Base-by-base conservation (phyloP, 2,797 vertebrate species). In the Fistularia commersonii region DNA sequence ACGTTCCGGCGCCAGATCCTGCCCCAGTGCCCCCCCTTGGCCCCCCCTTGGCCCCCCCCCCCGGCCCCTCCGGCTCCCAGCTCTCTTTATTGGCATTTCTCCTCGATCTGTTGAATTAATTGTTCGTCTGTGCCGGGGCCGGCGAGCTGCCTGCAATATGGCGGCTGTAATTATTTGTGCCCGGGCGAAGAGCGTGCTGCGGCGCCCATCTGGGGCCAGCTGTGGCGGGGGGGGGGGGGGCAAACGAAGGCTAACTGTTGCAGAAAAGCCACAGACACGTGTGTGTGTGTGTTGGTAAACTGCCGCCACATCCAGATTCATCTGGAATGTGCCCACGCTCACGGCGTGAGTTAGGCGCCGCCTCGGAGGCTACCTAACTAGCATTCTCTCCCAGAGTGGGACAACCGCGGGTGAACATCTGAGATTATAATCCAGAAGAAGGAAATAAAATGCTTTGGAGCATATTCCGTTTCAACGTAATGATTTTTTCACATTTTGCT, bases 41-140 rank as follows among this genome's bases (percentile, higher is more conserved):
- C 42, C 15, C 38, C 40, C 43, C 37, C 52, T 14, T 48, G 67
- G 57, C 60, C 62, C 44, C 46, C 45, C 53, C 65, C 57, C 64
- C 61, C 69, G 62, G 69, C 61, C 76, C 57, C 58, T 59, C 84
- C 73, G 62, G 31, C 80, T 88, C 68, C 70, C 46, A 68, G 77
- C 80, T 80, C 80, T 64, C 72, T 87, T 79, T 85, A 84, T 79
- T 85, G 85, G 77, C 79, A 74, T 86, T 82, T 75, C 81, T 85
- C 75, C 79, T 77, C 82, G 81, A 81, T 83, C 86, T 88, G 84
- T 79, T 81, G 75, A 78, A 88, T 88, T 85, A 87, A 87, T 88
- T 81, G 86, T 86, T 85, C 77, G 85, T 85, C 72, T 87, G 86
- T 77, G 85, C 74, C 59, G 76, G 81, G 80, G 77, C 78, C 55